Percentiles rank a stretch among this genome's conserved stretches.
Evolutionary conservation across 1,140 invertebrate species (phyloP).

Genomic region (Pogonomyrmex californicus): DNA sequence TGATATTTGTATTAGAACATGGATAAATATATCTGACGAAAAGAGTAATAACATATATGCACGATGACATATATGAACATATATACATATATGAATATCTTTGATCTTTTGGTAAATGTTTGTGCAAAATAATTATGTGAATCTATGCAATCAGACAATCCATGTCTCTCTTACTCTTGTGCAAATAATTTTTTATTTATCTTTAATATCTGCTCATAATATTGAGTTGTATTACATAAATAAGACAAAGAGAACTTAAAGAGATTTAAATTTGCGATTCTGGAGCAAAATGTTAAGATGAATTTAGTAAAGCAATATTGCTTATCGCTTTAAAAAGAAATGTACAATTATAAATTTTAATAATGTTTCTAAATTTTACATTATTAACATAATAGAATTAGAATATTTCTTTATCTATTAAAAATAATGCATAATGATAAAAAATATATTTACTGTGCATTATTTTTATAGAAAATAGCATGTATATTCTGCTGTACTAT

Average conservation of each 20-base stretch:
- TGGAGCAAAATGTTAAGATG: neutral
- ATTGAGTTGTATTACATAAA: neutral
- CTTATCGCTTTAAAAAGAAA: neutral
- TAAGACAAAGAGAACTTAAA: neutral
- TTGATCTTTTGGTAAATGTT: neutral
- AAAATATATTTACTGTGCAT: neutral
- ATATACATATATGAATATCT: neutral
- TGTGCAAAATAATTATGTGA: neutral
- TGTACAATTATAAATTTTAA: neutral
- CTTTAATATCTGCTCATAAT: neutral
- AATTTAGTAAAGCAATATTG: neutral
- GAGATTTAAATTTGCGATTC: neutral
- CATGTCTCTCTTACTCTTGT: neutral
- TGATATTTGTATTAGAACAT: neutral
- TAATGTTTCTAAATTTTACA: neutral
- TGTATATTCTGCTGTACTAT: neutral
- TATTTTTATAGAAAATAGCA: neutral
- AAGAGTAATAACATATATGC: neutral
- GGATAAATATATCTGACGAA: conserved; percentile 31
- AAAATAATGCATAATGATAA: neutral
- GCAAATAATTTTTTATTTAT: neutral
- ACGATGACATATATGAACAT: neutral
- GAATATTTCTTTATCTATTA: neutral
- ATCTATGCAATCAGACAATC: neutral
- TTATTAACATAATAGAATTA: neutral